Evolutionary conservation across 2,797 vertebrate species (phyloP).

Genomic region (Enteromius trimaculatus): DNA sequence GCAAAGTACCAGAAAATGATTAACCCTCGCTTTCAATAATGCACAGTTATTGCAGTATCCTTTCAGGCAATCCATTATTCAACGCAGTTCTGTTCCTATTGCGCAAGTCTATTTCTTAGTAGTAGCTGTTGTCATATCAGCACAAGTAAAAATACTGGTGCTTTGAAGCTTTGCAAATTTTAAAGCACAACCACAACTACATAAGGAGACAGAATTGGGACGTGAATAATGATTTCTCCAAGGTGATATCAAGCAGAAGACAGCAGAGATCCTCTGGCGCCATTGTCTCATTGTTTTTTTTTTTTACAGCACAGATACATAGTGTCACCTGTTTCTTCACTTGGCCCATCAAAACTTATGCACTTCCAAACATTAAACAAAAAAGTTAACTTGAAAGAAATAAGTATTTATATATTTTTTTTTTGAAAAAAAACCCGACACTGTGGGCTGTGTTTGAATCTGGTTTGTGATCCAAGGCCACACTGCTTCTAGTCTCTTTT

Average conservation of each 20-base stretch:
- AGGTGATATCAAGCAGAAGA: slow-evolving; percentile 27
- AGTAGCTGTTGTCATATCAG: slow-evolving; percentile 67
- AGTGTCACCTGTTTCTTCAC: slow-evolving; percentile 38
- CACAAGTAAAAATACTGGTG: slow-evolving; percentile 53
- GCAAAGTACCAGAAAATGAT: slow-evolving; percentile 52
- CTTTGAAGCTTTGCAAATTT: slow-evolving; percentile 43
- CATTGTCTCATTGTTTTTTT: neutral
- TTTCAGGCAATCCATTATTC: slow-evolving; percentile 74
- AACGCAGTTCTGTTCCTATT: slow-evolving; percentile 68
- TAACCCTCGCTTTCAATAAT: slow-evolving; percentile 73
- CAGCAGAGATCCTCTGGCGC: slow-evolving; percentile 2
- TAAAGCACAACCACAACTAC: slow-evolving; percentile 19
- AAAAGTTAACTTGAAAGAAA: slow-evolving; percentile 1
- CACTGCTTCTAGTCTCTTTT: neutral
- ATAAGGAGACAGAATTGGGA: slow-evolving; percentile 42
- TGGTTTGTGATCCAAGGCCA: neutral
- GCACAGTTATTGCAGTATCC: slow-evolving; percentile 59
- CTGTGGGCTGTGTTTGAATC: neutral
- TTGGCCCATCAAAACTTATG: slow-evolving; percentile 12
- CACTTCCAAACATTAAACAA: neutral
- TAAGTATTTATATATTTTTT: neutral
- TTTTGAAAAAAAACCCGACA: neutral
- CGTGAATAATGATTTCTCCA: slow-evolving; percentile 43
- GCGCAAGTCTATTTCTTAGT: slow-evolving; percentile 64
- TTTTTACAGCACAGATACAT: slow-evolving; percentile 9